A percentile compares a stretch with the other conserved stretches of the same genome.
phyloP scores from a whole-genome alignment of 2,113 vertebrate species.

The Manacus vitellinus region DNA sequence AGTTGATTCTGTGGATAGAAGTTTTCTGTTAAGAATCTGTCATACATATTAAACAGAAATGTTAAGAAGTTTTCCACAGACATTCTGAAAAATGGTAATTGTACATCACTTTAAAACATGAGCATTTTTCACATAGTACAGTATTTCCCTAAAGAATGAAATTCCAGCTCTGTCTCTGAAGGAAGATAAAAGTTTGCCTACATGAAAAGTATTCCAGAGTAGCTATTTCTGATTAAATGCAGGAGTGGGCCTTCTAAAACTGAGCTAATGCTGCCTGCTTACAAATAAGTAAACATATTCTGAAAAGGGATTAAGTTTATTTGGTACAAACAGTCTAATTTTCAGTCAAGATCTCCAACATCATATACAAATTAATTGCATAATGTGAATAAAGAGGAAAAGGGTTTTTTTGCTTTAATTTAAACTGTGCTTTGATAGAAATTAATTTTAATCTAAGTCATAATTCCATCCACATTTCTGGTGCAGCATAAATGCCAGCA shows the following conservation, averaged over 20 bases:
- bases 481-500: background rate
- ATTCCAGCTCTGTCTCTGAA: background rate
- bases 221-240: background rate
- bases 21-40: background rate
- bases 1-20: background rate
- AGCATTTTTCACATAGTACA: background rate
- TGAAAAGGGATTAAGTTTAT: background rate
- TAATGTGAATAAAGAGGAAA: background rate
- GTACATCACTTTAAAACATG: background rate
- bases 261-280: background rate
- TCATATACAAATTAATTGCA: background rate
- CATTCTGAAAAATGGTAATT: background rate
- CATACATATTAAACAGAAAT: background rate
- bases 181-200: background rate
- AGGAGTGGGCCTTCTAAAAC: background rate
- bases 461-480: background rate
- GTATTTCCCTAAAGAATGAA: background rate
- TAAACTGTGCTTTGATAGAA: background rate
- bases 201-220: background rate
- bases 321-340: background rate
- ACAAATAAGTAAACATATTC: background rate
- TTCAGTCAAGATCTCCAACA: background rate
- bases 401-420: rapidly evolving
- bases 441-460: background rate
- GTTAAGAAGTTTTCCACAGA: background rate